Evolutionary conservation across 2,888 invertebrate species (phyloP).

Genomic region (Hecatera dysodea): DNA sequence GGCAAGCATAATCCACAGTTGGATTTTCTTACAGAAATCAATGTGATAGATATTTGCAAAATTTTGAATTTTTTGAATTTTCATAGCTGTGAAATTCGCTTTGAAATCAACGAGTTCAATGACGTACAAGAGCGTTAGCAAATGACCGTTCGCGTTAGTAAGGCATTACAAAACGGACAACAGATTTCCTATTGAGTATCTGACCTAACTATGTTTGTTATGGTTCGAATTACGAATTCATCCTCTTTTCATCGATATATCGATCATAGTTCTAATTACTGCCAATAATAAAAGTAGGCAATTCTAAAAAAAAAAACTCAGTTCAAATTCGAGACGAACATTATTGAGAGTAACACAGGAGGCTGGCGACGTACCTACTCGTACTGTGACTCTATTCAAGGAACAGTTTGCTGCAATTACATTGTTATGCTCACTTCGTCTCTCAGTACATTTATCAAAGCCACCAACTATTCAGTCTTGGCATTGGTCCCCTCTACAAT

Average conservation of each 20-base stretch:
- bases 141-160: slow-evolving; percentile 4
- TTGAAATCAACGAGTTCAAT: slow-evolving; percentile 6
- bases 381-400: slow-evolving; percentile 85
- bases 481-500: slow-evolving; percentile 83
- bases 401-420: slow-evolving; percentile 89
- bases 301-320: slow-evolving; percentile 30
- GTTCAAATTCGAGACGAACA: slow-evolving; percentile 50
- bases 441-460: slow-evolving; percentile 85
- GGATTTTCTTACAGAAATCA: too few species aligned
- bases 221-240: slow-evolving; percentile 8
- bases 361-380: slow-evolving; percentile 70
- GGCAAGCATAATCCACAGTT: too few species aligned
- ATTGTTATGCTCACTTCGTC: slow-evolving; percentile 89
- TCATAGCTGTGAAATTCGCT: slow-evolving; percentile 11
- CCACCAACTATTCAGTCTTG: slow-evolving; percentile 85
- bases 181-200: slow-evolving; percentile 1
- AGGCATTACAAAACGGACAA: slow-evolving; percentile 3
- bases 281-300: neutral
- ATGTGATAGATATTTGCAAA: too few species aligned
- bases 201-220: neutral
- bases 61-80: too few species aligned
- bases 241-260: neutral
- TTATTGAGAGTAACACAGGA: slow-evolving; percentile 61
- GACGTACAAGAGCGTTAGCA: neutral
- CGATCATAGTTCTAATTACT: neutral